Conservation (phyloP, 2,797 vertebrate species). For the Coregonus ussuriensis region DNA sequence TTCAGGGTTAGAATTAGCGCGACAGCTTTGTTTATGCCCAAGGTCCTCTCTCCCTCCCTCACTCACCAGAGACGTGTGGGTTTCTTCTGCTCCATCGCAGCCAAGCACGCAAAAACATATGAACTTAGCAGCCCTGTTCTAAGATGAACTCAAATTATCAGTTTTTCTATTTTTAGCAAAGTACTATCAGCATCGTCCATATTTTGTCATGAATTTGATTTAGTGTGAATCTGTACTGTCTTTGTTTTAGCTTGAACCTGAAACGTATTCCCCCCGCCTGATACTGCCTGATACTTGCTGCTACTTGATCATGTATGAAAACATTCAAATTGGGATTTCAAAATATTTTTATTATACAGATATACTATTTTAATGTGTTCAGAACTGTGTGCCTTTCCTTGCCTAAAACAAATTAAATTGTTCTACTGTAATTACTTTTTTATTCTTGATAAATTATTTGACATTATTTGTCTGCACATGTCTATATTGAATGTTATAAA, state of each 20-base stretch:
- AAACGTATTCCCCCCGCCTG: neutral
- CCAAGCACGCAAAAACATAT: slow-evolving; percentile 8
- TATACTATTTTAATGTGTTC: neutral
- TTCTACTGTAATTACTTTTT: neutral
- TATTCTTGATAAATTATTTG: slow-evolving; percentile 20
- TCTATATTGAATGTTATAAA: neutral
- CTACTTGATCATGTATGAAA: neutral
- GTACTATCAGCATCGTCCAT: neutral
- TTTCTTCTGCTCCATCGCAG: slow-evolving; percentile 22
- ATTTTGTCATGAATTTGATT: neutral
- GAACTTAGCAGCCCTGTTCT: neutral
- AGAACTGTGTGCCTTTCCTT: neutral
- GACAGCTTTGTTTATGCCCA: slow-evolving; percentile 56
- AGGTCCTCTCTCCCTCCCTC: slow-evolving; percentile 14
- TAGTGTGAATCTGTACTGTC: neutral
- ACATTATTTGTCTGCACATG: neutral
- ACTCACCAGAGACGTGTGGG: neutral
- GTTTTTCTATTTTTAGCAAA: neutral
- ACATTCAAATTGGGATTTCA: neutral
- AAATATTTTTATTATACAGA: neutral
- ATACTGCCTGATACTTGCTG: neutral
- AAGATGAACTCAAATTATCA: neutral
- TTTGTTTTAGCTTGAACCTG: no score
- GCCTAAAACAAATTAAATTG: neutral
- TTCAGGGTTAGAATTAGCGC: slow-evolving; percentile 54